A percentile compares a stretch with the other conserved stretches of the same genome.
Evolutionary conservation across 2,113 vertebrate species (phyloP).

Genomic region (Petromus typicus): DNA sequence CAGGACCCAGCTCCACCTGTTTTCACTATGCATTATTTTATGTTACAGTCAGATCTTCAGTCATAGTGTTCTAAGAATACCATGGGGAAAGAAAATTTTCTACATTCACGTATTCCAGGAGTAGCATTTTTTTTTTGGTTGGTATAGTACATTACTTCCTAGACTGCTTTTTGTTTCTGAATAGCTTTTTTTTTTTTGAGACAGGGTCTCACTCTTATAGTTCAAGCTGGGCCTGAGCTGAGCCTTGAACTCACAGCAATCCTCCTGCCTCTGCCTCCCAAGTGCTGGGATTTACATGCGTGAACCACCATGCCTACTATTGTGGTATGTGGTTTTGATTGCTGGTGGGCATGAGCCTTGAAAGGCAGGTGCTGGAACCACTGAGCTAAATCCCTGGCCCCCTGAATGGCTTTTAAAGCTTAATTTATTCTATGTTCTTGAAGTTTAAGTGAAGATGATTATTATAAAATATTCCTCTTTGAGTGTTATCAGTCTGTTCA

Average conservation of each 20-base stretch:
- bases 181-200: too few relatives aligned
- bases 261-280: too few relatives aligned
- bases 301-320: too few relatives aligned
- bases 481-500: neutral
- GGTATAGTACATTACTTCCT: neutral
- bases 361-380: too few relatives aligned
- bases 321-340: too few relatives aligned
- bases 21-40: neutral
- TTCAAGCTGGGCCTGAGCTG: too few relatives aligned
- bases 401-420: conserved; percentile 40
- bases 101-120: neutral
- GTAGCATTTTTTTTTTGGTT: conserved; percentile 43
- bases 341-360: too few relatives aligned
- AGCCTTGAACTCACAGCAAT: too few relatives aligned
- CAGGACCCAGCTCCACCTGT: neutral
- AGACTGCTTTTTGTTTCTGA: conserved; percentile 14
- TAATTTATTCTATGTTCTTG: neutral
- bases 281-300: too few relatives aligned
- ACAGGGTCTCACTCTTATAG: too few relatives aligned
- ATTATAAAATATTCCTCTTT: neutral
- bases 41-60: neutral
- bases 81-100: neutral
- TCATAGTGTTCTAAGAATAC: neutral
- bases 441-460: neutral
- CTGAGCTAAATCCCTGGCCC: too few relatives aligned